phyloP scores from a whole-genome alignment of 2,797 vertebrate genomes.

The Parambassis ranga region DNA sequence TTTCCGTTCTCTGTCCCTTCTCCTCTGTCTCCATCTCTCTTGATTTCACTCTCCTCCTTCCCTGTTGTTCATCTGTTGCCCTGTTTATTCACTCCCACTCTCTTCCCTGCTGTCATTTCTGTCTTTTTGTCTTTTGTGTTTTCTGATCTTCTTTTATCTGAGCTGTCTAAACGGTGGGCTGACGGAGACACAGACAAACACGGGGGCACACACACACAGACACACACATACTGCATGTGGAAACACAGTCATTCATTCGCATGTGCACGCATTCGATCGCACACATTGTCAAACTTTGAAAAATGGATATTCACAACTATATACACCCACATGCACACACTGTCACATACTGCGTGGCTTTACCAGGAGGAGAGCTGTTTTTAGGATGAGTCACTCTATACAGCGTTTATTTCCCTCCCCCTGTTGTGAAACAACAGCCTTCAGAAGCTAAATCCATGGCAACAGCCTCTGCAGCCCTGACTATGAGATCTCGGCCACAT shows the following conservation, averaged over 20 bases:
- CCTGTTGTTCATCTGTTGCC: constrained; percentile 59
- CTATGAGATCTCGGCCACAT: constrained; percentile 55
- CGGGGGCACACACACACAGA: constrained; percentile 19
- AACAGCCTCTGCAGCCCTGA: constrained; percentile 61
- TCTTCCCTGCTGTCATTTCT: constrained; percentile 55
- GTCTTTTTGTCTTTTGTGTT: constrained; percentile 61
- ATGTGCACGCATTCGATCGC: not conserved
- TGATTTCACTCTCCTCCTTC: constrained; percentile 25
- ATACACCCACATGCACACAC: not conserved
- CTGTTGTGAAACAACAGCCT: constrained; percentile 58
- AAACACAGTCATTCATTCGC: constrained; percentile 24
- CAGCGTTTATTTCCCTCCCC: constrained; percentile 53
- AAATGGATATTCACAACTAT: constrained; percentile 8
- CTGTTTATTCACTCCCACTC: constrained; percentile 68
- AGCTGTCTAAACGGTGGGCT: constrained; percentile 61
- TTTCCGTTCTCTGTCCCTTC: constrained; percentile 14
- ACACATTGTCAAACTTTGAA: constrained; percentile 25
- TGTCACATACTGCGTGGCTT: constrained; percentile 25
- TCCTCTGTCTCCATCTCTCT: constrained; percentile 23
- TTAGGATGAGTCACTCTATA: constrained; percentile 65
- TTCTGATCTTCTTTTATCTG: constrained; percentile 66
- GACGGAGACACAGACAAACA: constrained; percentile 48
- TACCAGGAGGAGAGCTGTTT: constrained; percentile 28
- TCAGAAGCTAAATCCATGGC: constrained; percentile 66
- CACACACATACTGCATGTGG: constrained; percentile 16